Evolutionary conservation across 1,140 invertebrate genomes (phyloP).

Genomic region (Marisa cornuarietis): DNA sequence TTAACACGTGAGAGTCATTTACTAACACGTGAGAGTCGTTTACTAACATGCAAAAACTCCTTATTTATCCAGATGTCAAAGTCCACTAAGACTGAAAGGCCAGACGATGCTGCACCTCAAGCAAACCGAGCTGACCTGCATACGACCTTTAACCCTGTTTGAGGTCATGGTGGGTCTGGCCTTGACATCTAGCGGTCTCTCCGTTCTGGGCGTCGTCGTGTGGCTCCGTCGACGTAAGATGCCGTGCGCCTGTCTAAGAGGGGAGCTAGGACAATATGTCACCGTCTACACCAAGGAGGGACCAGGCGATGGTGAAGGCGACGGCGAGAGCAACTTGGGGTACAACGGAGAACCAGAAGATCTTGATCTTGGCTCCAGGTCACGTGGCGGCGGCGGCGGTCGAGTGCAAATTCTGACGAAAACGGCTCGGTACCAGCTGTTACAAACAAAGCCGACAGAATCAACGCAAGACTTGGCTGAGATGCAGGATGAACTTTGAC

Average conservation of each 20-base stretch:
- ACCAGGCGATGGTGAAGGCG: background rate
- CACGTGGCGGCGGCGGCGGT: background rate
- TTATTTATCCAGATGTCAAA: conserved; percentile 18
- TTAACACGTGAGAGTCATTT: background rate
- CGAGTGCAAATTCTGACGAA: conserved; percentile 11
- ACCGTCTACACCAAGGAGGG: conserved; percentile 23
- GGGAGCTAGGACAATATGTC: conserved; percentile 4
- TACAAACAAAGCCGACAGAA: background rate
- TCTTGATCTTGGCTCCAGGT: conserved; percentile 9
- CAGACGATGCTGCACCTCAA: background rate
- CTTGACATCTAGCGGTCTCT: background rate
- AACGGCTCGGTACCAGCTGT: background rate
- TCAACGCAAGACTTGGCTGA: conserved; percentile 4
- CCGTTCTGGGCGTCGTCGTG: background rate
- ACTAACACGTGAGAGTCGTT: background rate
- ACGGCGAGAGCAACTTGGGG: background rate
- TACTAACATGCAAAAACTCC: background rate
- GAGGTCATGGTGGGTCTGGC: background rate
- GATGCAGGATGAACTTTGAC: too few species aligned
- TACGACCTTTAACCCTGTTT: background rate
- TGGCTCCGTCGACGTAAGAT: background rate
- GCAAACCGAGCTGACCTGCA: conserved; percentile 12
- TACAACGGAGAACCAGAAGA: conserved; percentile 2
- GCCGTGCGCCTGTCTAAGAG: background rate
- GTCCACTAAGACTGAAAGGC: conserved; percentile 13